Percentiles rank a stretch among this genome's conserved stretches.
These are phyloP conservation scores for Agrilus planipennis DNA, from an alignment of 1,140 invertebrate genomes.

Conservation along the genomic window DNA sequence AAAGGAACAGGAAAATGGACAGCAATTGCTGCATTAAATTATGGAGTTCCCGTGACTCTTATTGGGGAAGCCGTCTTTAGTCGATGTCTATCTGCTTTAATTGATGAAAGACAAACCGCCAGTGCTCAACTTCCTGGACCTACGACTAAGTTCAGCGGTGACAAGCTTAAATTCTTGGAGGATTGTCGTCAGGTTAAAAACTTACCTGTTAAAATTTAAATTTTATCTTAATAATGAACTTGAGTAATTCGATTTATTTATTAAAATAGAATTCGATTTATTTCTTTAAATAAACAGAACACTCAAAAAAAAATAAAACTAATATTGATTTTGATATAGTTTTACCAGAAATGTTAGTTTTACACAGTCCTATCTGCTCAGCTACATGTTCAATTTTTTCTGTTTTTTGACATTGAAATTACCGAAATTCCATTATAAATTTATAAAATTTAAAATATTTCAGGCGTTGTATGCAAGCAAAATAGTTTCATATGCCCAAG, in stretches of 20 bases:
- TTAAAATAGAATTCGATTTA: no score
- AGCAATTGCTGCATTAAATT: conserved; percentile 89
- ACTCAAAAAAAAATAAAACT: no score
- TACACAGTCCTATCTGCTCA: no score
- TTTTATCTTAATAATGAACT: no score
- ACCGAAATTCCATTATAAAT: no score
- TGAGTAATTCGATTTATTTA: no score
- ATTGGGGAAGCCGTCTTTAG: conserved; percentile 98
- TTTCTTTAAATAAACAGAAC: no score
- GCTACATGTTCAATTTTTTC: no score
- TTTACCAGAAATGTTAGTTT: no score
- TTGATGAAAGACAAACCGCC: conserved; percentile 60
- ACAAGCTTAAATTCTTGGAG: conserved; percentile 70
- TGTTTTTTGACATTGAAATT: no score
- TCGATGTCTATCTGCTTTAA: conserved; percentile 84
- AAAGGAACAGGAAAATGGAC: conserved; percentile 99
- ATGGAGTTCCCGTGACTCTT: conserved; percentile 93
- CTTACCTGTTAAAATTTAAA: no score
- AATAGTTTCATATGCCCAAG: conserved; percentile 98
- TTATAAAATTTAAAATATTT: conserved; percentile 28
- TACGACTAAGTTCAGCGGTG: conserved; percentile 43
- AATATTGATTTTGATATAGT: no score
- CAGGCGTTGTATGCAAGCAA: conserved; percentile 95
- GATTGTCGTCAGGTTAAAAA: conserved; percentile 52
- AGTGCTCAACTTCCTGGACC: conserved; percentile 68